Conservation (phyloP, 2,113 vertebrate species). For the Stigmatopora nigra region DNA sequence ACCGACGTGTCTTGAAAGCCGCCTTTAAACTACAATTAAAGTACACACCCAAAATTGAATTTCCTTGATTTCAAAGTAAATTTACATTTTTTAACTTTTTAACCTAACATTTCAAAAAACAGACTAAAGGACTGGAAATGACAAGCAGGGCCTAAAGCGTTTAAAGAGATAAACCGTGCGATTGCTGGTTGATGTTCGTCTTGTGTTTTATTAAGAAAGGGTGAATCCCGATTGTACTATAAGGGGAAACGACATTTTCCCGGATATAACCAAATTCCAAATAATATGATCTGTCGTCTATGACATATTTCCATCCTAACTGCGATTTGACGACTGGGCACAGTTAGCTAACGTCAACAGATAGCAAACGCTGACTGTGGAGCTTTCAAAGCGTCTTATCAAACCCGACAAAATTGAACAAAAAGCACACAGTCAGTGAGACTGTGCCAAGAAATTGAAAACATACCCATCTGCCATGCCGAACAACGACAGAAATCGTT, state of each 20-base stretch:
- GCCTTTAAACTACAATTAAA: background rate
- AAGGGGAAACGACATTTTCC: background rate
- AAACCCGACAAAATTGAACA: background rate
- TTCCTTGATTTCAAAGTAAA: background rate
- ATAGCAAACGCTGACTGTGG: conserved; percentile 17
- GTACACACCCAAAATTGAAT: background rate
- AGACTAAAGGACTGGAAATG: background rate
- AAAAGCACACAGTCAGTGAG: background rate
- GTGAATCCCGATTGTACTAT: background rate
- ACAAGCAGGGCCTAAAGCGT: conserved; percentile 34
- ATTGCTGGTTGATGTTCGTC: conserved; percentile 24
- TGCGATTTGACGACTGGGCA: conserved; percentile 4
- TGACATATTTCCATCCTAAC: background rate
- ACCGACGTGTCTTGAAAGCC: background rate
- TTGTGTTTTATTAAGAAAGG: background rate
- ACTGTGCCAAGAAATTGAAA: background rate
- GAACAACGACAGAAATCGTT: conserved; percentile 32
- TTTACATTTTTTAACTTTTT: background rate
- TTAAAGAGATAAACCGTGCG: conserved; percentile 9
- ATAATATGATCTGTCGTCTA: background rate
- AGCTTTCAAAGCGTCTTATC: conserved; percentile 9
- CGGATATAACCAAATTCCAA: background rate
- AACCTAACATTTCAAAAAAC: background rate
- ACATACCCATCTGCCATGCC: conserved; percentile 58
- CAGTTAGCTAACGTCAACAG: conserved; percentile 50